Evolutionary conservation across 2,113 vertebrate species (phyloP), one percentile per base, ranked within the genome.

Genomic region (Tachysurus fulvidraco): DNA sequence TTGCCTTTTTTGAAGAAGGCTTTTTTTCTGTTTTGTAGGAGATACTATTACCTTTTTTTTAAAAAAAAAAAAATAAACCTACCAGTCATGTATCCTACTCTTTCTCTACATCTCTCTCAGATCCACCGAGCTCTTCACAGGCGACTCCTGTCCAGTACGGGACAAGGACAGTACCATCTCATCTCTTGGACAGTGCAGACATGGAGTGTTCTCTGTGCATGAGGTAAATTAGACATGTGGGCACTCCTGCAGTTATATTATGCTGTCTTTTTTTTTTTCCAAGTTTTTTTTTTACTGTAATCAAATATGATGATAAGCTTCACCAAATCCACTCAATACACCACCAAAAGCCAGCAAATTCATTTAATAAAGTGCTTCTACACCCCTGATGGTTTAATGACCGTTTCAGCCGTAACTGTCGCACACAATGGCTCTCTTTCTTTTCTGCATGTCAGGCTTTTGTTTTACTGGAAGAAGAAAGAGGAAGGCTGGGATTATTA

Each of bases 141-240:
- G 67, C 88, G 85, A 92, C 91, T 87, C 88, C 59, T 0, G 44
- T 82, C 0, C 12, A 44, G 13, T 1, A 85, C 16, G 57, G 90
- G 60, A 83, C 85, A 3, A 90, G 94, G 91, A 91, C 89, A 67
- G 88, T 96, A 90, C 93, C 96, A 28, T 81, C 89, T 17, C 89
- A 95, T 76, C 93, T 96, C 30, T 85, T 97, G 90, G 98, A 98
- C 92, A 95, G 94, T 0, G 95, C 95, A 16, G 97, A 98, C 90
- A 94, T 98, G 85, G 97, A 97, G 94, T 98, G 98, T 89, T 97
- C 97, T 25, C 96, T 98, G 71, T 99, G 97, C 89, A 97, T 97
- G 98, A 98, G 98, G 97, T 98, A 93, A 30, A 23, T 46, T 14
- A n/a, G 23, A 76, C 25, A 2, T 28, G 23, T 17, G 25, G 9